Base-by-base conservation (phyloP, 2,888 invertebrate species). In the Drosophila percnosoma region DNA sequence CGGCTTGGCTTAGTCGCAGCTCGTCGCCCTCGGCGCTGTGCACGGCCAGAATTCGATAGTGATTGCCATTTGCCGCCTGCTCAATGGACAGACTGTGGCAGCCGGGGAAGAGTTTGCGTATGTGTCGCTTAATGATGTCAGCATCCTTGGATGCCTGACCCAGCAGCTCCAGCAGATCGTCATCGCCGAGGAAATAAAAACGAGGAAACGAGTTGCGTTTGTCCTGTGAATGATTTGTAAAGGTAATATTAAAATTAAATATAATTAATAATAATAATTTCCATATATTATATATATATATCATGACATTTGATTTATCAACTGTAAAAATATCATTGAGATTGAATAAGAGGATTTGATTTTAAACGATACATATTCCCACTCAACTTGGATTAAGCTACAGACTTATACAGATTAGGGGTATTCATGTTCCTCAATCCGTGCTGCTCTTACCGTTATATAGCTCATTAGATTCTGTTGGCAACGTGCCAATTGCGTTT, bases 101-200 rank as follows among this genome's bases (percentile, higher is more conserved):
- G 1, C 98, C 98, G 36, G 98, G 98, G 93, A 99, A 99, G 24
- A 99, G 94, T 93, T 99, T 99, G 92, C 98, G 98, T 79, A 99
- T 95, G 92, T 99, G 99, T 0, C 96, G 95, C 92, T 99, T 98
- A 92, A 99, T 97, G 4, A 99, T 96, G 55, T 95, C 95, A 10
- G 91, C 90, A 71, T 97, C 97, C 84, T 98, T 98, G 0, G 97
- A 96, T 0, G 98, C 96, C 93, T 99, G 98, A 0, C 99, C 99
- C 15, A 99, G 95, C 73, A 99, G 95, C 94, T 99, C 99, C 67
- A 99, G 93, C 63, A 99, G 94, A 93, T 99, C 99, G 90, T 99
- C 99, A 91, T 99, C 99, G 70, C 99, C 99, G 75, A 99, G 94
- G 92, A 99, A 99, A 92, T 99, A 98, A 86, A 99, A 97, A 69